phyloP scores from a whole-genome alignment of 2,797 vertebrate genomes.

The Lutra lutra region DNA sequence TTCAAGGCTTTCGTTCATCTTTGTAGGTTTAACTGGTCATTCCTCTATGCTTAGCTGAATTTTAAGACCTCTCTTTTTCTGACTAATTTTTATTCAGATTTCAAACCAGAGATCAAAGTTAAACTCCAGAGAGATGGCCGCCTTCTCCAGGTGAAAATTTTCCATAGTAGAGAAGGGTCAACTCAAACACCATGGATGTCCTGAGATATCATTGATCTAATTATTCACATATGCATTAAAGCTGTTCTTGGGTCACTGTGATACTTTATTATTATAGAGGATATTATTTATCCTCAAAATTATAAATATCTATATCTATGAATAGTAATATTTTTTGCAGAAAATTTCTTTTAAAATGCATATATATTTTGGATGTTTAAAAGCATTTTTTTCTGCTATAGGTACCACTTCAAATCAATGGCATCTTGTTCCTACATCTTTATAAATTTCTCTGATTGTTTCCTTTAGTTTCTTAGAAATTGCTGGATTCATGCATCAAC shows the following conservation, averaged over 20 bases:
- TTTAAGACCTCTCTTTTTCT: neutral
- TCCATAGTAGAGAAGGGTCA: neutral
- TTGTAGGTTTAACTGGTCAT: neutral
- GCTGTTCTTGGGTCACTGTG: neutral
- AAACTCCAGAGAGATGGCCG: neutral
- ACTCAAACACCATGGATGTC: neutral
- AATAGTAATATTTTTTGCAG: neutral
- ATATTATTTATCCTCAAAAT: neutral
- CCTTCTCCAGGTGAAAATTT: neutral
- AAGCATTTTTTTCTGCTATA: neutral
- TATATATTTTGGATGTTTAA: neutral
- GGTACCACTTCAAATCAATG: neutral
- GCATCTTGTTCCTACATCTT: neutral
- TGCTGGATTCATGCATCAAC: neutral
- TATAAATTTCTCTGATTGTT: neutral
- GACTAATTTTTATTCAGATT: neutral
- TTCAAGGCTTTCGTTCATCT: neutral
- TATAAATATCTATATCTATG: neutral
- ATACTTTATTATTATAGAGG: neutral
- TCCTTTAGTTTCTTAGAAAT: conserved; percentile 5
- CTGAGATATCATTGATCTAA: neutral
- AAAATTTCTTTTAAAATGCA: neutral
- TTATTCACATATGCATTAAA: neutral
- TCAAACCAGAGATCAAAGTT: neutral
- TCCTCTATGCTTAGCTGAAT: neutral